These are phyloP conservation scores for Drosophila basisetae DNA, from an alignment of 2,888 invertebrate species.

Conservation along the genomic window DNA sequence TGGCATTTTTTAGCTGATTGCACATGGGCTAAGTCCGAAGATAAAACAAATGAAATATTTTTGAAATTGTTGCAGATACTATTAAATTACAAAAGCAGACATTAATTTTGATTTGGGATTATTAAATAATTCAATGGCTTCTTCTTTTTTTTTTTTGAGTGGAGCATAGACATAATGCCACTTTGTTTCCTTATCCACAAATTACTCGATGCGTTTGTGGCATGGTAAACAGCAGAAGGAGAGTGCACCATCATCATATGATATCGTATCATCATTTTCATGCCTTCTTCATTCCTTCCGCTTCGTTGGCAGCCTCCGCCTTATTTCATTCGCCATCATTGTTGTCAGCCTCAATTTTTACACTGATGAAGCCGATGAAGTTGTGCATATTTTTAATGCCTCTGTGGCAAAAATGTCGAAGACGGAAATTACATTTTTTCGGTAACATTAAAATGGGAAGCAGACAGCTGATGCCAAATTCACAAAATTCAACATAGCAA, in stretches of 20 bases:
- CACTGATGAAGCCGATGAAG: constrained; percentile 70
- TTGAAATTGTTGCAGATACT: background rate
- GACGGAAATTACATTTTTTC: constrained; percentile 82
- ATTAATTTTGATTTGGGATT: background rate
- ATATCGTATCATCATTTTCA: constrained; percentile 2
- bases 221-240: background rate
- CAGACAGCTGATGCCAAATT: constrained; percentile 75
- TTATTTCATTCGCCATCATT: constrained; percentile 32
- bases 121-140: background rate
- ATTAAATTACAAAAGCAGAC: background rate
- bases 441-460: constrained; percentile 76
- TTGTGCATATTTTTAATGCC: constrained; percentile 71
- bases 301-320: constrained; percentile 29
- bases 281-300: constrained; percentile 45
- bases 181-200: background rate
- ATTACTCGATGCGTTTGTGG: constrained; percentile 46
- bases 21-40: background rate
- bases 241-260: constrained; percentile 6
- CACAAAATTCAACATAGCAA: constrained; percentile 36
- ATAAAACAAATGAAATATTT: background rate
- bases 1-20: background rate
- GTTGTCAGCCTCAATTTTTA: constrained; percentile 60
- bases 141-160: no score
- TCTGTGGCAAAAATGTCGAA: constrained; percentile 58
- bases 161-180: background rate